phyloP scores from a whole-genome alignment of 2,113 vertebrate species.

The zebrafish (Danio rerio) region GRCz12tu NC_133182.1:68970501-68971000 shows the following conservation, averaged over 20 bases:
- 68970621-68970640: slow-evolving; percentile 35
- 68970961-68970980: not conserved
- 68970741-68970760: slow-evolving; percentile 44
- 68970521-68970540: slow-evolving; percentile 40
- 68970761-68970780: slow-evolving; percentile 32
- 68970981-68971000: too few species aligned
- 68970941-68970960: not conserved
- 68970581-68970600: not conserved
- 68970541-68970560: slow-evolving; percentile 41
- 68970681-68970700: slow-evolving; percentile 28
- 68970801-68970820: not conserved
- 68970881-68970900: slow-evolving; percentile 1
- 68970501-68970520: slow-evolving; percentile 1
- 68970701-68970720: slow-evolving; percentile 46
- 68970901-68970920: not conserved
- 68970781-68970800: not conserved
- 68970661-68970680: slow-evolving; percentile 8
- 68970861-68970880: not conserved
- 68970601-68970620: slow-evolving; percentile 7
- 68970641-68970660: slow-evolving; percentile 43
- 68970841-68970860: not conserved
- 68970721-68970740: slow-evolving; percentile 45
- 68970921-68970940: not conserved
- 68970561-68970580: slow-evolving; percentile 22
- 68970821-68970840: not conserved